Evolutionary conservation across 2,113 vertebrate species (phyloP).

Genomic region (Pristiophorus japonicus): DNA sequence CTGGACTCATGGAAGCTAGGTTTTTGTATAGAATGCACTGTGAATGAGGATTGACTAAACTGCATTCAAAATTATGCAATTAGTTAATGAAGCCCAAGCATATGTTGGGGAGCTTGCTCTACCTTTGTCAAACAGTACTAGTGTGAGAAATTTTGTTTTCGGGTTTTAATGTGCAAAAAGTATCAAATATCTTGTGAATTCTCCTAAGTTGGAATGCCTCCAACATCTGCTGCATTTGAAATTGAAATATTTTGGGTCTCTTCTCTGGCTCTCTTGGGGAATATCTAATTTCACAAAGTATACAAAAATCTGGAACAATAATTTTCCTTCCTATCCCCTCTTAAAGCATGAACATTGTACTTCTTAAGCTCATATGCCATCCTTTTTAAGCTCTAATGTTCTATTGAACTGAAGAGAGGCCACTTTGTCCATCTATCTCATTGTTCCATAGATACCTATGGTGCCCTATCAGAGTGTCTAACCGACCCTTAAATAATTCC

Average conservation of each 20-base stretch:
- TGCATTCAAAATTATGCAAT: neutral
- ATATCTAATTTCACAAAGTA: neutral
- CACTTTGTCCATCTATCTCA: neutral
- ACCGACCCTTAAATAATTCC: neutral
- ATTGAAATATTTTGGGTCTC: neutral
- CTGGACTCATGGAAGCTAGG: neutral
- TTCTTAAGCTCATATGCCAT: neutral
- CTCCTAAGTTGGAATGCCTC: too few relatives aligned
- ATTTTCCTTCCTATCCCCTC: neutral
- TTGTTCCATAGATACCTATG: neutral
- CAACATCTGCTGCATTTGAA: neutral
- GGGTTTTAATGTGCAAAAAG: too few relatives aligned
- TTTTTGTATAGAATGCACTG: too few relatives aligned
- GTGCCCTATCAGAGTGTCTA: neutral
- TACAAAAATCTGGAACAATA: neutral
- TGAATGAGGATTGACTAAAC: neutral
- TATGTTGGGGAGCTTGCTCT: too few relatives aligned
- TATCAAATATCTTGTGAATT: too few relatives aligned
- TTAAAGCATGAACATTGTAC: neutral
- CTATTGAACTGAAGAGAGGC: neutral
- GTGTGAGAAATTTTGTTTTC: too few relatives aligned
- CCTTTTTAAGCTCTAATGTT: neutral
- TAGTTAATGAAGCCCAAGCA: too few relatives aligned
- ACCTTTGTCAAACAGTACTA: too few relatives aligned
- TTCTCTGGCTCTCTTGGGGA: neutral